Conservation (phyloP, 2,113 vertebrate genomes). For the Tragelaphus strepsiceros region DNA sequence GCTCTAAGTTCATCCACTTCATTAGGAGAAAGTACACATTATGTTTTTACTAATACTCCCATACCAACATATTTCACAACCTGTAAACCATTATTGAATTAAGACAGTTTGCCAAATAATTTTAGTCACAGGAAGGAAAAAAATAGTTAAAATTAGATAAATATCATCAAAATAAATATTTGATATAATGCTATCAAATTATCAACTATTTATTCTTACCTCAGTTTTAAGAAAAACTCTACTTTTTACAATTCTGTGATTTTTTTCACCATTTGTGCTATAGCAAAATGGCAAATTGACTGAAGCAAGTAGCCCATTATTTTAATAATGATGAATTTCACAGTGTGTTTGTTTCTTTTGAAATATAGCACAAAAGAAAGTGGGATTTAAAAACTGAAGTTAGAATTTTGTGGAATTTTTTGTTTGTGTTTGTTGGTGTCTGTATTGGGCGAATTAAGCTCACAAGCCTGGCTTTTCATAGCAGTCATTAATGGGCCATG, state of each 20-base stretch:
- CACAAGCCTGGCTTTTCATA: constrained; percentile 28
- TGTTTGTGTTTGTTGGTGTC: constrained; percentile 35
- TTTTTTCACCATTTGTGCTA: neutral
- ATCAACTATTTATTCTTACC: neutral
- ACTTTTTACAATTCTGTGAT: neutral
- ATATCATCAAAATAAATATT: neutral
- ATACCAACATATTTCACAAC: neutral
- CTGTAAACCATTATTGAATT: neutral
- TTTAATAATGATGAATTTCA: constrained; percentile 41
- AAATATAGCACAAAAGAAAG: constrained; percentile 57
- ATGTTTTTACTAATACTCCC: neutral
- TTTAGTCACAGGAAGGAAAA: neutral
- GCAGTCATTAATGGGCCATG: constrained; percentile 56
- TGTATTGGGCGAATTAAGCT: constrained; percentile 40
- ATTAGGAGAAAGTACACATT: neutral
- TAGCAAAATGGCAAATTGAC: neutral
- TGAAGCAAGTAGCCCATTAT: neutral
- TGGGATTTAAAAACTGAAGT: constrained; percentile 34
- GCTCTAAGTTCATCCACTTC: neutral
- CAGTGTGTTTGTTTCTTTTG: neutral
- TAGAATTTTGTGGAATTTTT: constrained; percentile 26
- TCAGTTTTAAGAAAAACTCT: neutral
- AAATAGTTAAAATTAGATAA: neutral
- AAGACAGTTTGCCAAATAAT: neutral
- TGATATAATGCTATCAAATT: neutral